phyloP scores from a whole-genome alignment of 2,797 vertebrate species.

The Sebastes itinus region DNA sequence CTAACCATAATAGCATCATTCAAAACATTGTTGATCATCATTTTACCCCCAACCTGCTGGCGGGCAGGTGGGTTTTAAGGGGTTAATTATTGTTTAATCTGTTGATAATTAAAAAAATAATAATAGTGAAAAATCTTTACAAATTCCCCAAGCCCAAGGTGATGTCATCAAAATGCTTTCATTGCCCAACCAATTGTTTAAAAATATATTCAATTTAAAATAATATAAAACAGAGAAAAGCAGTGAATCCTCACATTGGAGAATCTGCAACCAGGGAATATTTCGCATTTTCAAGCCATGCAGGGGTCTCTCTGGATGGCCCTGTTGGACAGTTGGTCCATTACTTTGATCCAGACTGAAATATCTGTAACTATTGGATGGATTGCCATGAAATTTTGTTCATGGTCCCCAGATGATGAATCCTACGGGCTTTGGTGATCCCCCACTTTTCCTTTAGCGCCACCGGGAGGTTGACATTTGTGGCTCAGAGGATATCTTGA shows the following conservation, averaged over 20 bases:
- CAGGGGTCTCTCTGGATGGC: not conserved
- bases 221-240: not conserved
- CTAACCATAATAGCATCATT: no score
- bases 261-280: not conserved
- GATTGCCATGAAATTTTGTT: not conserved
- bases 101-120: not conserved
- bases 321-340: not conserved
- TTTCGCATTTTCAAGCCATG: not conserved
- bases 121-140: not conserved
- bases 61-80: no score
- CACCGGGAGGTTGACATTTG: not conserved
- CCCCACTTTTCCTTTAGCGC: not conserved
- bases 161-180: not conserved
- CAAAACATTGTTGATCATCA: no score
- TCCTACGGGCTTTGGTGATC: not conserved
- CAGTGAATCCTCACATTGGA: not conserved
- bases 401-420: not conserved
- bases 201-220: not conserved
- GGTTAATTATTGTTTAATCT: not conserved
- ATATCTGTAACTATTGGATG: not conserved
- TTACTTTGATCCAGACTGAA: not conserved
- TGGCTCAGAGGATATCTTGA: not conserved
- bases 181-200: not conserved
- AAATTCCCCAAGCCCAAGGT: not conserved
- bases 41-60: no score